A percentile compares a stretch with the other conserved stretches of the same genome.
Evolutionary conservation across 2,113 vertebrate genomes (phyloP).

Genomic region (Epinephelus fuscoguttatus): DNA sequence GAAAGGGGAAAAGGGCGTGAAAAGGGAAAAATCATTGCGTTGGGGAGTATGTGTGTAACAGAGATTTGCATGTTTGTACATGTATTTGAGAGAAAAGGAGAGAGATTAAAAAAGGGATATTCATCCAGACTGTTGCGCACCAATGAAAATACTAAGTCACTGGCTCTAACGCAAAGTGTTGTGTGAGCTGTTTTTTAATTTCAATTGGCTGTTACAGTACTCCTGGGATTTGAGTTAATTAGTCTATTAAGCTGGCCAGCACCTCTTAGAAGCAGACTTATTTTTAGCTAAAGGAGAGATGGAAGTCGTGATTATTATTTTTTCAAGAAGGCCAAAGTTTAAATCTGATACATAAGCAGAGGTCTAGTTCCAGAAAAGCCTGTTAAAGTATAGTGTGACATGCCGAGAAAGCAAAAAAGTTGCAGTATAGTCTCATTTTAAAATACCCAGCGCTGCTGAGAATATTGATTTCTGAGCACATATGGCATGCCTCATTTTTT

Average conservation of each 20-base stretch:
- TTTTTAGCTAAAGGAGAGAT: constrained; percentile 63
- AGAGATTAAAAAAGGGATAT: constrained; percentile 35
- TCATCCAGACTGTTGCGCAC: constrained; percentile 28
- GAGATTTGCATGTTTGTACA: constrained; percentile 66
- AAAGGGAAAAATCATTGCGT: constrained; percentile 66
- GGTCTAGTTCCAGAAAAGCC: background rate
- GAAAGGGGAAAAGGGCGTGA: constrained; percentile 64
- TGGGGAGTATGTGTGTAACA: constrained; percentile 44
- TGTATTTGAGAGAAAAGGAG: constrained; percentile 25
- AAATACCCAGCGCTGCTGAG: background rate
- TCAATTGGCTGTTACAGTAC: constrained; percentile 60
- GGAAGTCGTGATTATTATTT: constrained; percentile 26
- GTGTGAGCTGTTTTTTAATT: constrained; percentile 62
- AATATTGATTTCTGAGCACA: background rate
- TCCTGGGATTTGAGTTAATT: constrained; percentile 75
- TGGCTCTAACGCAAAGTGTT: constrained; percentile 57
- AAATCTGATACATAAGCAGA: constrained; percentile 24
- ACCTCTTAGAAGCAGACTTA: constrained; percentile 54
- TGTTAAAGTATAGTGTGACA: background rate
- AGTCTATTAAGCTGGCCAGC: constrained; percentile 65
- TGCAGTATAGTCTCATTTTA: background rate
- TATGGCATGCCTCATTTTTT: background rate
- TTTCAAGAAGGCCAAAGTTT: constrained; percentile 24
- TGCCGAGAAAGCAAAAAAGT: background rate
- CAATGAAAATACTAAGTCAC: constrained; percentile 42